Percentiles rank a stretch among this genome's conserved stretches.
phyloP scores from a whole-genome alignment of 2,888 invertebrate species.

The Pammene fasciana region DNA sequence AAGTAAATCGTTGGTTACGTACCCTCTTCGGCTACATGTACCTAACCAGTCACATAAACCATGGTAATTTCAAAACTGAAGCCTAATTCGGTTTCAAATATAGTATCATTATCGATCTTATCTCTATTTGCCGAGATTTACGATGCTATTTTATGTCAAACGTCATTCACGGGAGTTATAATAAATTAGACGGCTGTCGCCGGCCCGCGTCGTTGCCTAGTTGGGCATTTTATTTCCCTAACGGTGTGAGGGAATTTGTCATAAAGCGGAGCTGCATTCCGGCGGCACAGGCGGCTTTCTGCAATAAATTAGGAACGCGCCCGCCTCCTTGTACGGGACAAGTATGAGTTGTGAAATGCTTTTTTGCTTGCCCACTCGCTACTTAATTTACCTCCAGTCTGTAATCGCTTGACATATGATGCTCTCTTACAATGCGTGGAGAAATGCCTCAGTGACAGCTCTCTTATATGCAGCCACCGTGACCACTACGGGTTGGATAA shows the following conservation, averaged over 20 bases:
- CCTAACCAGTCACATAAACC: slow-evolving; percentile 44
- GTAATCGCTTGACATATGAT: slow-evolving; percentile 42
- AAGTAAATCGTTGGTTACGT: no score
- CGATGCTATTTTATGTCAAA: slow-evolving; percentile 49
- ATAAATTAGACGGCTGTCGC: slow-evolving; percentile 52
- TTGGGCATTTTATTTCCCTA: slow-evolving; percentile 52
- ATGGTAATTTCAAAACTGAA: slow-evolving; percentile 51
- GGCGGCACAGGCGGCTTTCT: slow-evolving; percentile 41
- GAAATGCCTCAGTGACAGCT: slow-evolving; percentile 30
- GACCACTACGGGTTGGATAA: slow-evolving; percentile 30
- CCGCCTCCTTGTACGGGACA: slow-evolving; percentile 46
- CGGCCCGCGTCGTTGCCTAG: slow-evolving; percentile 49
- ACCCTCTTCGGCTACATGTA: slow-evolving; percentile 13
- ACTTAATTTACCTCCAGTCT: slow-evolving; percentile 41
- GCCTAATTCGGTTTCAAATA: slow-evolving; percentile 51
- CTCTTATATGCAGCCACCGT: slow-evolving; percentile 20
- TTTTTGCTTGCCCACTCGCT: slow-evolving; percentile 51
- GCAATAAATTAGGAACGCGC: slow-evolving; percentile 51
- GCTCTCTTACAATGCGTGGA: slow-evolving; percentile 33
- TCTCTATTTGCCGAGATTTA: slow-evolving; percentile 51
- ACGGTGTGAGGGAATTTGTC: slow-evolving; percentile 56
- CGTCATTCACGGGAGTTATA: slow-evolving; percentile 51
- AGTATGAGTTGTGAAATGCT: slow-evolving; percentile 52
- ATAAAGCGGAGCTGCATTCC: slow-evolving; percentile 52
- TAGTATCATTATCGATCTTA: slow-evolving; percentile 50